A percentile compares a stretch with the other conserved stretches of the same genome.
These are phyloP conservation scores for Dryobota labecula DNA, from an alignment of 2,888 invertebrate genomes.

Conservation along the genomic window DNA sequence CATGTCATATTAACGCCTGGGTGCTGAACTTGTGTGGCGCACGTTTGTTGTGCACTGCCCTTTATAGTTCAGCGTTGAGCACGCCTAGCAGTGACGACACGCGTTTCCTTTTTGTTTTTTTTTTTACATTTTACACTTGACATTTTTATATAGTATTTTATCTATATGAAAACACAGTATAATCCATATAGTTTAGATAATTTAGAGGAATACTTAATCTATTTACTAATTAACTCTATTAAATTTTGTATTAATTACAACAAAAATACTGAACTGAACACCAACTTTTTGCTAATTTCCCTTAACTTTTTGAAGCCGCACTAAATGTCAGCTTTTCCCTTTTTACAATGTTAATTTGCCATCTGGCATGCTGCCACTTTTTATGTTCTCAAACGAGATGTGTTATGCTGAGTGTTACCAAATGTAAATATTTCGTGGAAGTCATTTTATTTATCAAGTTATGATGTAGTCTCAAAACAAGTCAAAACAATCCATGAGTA, in stretches of 20 bases:
- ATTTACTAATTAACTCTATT: background rate
- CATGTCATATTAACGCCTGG: background rate
- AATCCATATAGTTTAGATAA: background rate
- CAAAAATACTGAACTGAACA: slow-evolving; percentile 47
- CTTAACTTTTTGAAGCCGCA: slow-evolving; percentile 61
- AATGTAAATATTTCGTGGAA: slow-evolving; percentile 24
- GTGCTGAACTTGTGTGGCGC: slow-evolving; percentile 6
- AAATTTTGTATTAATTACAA: slow-evolving; percentile 2
- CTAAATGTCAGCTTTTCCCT: slow-evolving; percentile 69
- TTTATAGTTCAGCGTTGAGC: slow-evolving; percentile 28
- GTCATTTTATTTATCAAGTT: slow-evolving; percentile 19
- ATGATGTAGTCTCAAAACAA: slow-evolving; percentile 50
- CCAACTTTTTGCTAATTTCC: slow-evolving; percentile 55
- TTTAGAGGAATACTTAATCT: background rate
- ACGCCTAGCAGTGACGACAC: slow-evolving; percentile 45
- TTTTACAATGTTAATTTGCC: slow-evolving; percentile 65
- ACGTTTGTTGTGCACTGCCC: slow-evolving; percentile 38
- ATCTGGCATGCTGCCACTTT: slow-evolving; percentile 70
- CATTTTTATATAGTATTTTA: slow-evolving; percentile 9
- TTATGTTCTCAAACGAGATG: slow-evolving; percentile 59
- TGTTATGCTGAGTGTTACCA: slow-evolving; percentile 67
- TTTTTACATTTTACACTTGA: slow-evolving; percentile 45
- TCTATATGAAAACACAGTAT: background rate
- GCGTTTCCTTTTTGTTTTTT: slow-evolving; percentile 12
- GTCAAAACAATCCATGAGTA: too few species aligned